Percentiles rank a stretch among this genome's conserved stretches.
phyloP scores from a whole-genome alignment of 2,888 invertebrate species.

The Oasisia sp. region DNA sequence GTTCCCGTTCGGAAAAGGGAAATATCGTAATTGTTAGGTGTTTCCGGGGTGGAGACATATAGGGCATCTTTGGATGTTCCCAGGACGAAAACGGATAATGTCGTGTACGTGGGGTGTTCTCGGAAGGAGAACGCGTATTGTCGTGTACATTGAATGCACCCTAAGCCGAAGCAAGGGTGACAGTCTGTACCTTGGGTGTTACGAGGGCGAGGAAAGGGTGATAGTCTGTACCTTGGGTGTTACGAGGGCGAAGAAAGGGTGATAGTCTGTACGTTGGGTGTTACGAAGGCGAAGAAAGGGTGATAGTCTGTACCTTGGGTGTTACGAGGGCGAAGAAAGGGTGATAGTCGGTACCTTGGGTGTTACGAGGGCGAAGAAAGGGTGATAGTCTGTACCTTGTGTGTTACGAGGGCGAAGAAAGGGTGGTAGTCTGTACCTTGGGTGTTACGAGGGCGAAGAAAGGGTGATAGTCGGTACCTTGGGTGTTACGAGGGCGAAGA shows the following conservation, averaged over 20 bases:
- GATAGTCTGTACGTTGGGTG: constrained; percentile 31
- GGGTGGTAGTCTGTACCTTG: constrained; percentile 19
- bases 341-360: constrained; percentile 27
- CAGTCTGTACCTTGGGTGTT: constrained; percentile 25
- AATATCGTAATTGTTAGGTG: no score
- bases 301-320: constrained; percentile 28
- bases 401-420: constrained; percentile 47
- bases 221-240: constrained; percentile 33
- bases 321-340: constrained; percentile 46
- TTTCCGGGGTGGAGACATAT: no score
- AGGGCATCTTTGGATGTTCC: no score
- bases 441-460: constrained; percentile 47
- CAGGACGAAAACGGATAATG: background rate
- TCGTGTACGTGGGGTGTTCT: constrained; percentile 41
- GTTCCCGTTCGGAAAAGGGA: no score
- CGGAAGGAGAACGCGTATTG: constrained; percentile 39
- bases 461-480: constrained; percentile 22
- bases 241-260: constrained; percentile 46
- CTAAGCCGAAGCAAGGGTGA: constrained; percentile 43
- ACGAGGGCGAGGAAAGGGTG: constrained; percentile 46
- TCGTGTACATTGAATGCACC: constrained; percentile 37
- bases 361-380: constrained; percentile 52
- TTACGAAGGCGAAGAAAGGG: constrained; percentile 46
- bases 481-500: constrained; percentile 47
- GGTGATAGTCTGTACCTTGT: no score